Conservation (phyloP, 1,140 invertebrate genomes). For the Drosophila ironensis region DNA sequence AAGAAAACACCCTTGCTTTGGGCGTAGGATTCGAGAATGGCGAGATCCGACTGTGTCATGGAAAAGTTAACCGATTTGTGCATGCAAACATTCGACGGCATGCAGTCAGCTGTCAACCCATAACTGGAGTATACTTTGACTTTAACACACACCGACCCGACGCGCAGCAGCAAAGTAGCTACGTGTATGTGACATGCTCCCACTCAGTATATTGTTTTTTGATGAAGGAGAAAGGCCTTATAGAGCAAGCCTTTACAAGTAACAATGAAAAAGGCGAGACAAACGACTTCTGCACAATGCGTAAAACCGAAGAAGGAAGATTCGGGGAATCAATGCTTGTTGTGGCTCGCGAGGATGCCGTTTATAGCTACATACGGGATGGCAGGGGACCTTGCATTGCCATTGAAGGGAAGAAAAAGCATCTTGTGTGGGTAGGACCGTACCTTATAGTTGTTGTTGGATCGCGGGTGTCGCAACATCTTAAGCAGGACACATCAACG, state of each 20-base stretch:
- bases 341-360: slow-evolving; percentile 56
- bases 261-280: slow-evolving; percentile 16
- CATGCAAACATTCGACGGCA: slow-evolving; percentile 31
- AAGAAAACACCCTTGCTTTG: slow-evolving; percentile 34
- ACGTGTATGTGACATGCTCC: slow-evolving; percentile 43
- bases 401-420: slow-evolving; percentile 47
- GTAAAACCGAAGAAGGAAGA: slow-evolving; percentile 1
- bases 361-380: slow-evolving; percentile 62
- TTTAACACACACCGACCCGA: not conserved
- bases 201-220: slow-evolving; percentile 34
- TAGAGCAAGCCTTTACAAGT: slow-evolving; percentile 17
- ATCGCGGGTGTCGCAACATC: not conserved
- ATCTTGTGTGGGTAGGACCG: slow-evolving; percentile 40
- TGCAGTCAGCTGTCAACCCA: slow-evolving; percentile 12
- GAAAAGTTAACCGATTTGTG: slow-evolving; percentile 33
- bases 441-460: slow-evolving; percentile 39
- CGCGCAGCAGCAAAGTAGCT: not conserved
- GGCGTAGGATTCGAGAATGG: slow-evolving; percentile 55
- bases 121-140: slow-evolving; percentile 53
- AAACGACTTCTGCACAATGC: slow-evolving; percentile 49
- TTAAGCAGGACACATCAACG: not conserved
- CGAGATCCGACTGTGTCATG: slow-evolving; percentile 43
- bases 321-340: slow-evolving; percentile 26
- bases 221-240: slow-evolving; percentile 41
- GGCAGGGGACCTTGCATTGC: slow-evolving; percentile 60